Percentiles rank a stretch among this genome's conserved stretches.
Evolutionary conservation across 2,888 invertebrate species (phyloP).

Genomic region (Phengaris arion): DNA sequence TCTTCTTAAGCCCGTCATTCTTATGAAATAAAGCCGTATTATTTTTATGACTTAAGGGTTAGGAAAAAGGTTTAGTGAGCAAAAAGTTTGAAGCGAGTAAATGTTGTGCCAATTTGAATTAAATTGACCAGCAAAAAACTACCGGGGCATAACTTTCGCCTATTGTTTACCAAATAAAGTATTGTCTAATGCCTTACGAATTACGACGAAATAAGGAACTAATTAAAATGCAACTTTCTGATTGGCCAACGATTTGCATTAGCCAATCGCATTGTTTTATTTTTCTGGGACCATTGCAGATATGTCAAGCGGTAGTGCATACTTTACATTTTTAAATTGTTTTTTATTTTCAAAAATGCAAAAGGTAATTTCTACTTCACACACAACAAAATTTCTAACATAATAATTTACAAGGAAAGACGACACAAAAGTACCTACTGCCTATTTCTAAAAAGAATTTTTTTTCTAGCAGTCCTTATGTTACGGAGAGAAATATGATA

Average conservation of each 20-base stretch:
- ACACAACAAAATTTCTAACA: too few species aligned
- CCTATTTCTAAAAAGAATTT: too few species aligned
- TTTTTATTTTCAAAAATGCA: neutral
- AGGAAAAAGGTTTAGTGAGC: too few species aligned
- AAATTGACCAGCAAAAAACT: slow-evolving; percentile 1
- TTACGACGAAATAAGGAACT: slow-evolving; percentile 13
- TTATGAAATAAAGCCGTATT: neutral
- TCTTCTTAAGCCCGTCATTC: neutral
- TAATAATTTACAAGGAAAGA: too few species aligned
- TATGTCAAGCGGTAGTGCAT: slow-evolving; percentile 10
- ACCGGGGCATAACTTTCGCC: neutral
- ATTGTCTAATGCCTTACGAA: slow-evolving; percentile 14
- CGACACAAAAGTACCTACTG: too few species aligned
- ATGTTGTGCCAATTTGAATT: neutral
- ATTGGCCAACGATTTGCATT: slow-evolving; percentile 10
- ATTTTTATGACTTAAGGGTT: neutral
- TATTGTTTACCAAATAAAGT: slow-evolving; percentile 1
- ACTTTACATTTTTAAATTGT: neutral
- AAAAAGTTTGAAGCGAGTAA: neutral
- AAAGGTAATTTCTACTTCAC: too few species aligned
- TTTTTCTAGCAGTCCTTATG: too few species aligned
- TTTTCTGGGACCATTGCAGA: neutral
- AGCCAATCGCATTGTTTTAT: slow-evolving; percentile 11
- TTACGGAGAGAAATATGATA: too few species aligned
- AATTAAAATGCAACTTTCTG: slow-evolving; percentile 3